A percentile compares a stretch with the other conserved stretches of the same genome.
Evolutionary conservation across 2,888 invertebrate genomes (phyloP).

Genomic region (Apantesis nais): DNA sequence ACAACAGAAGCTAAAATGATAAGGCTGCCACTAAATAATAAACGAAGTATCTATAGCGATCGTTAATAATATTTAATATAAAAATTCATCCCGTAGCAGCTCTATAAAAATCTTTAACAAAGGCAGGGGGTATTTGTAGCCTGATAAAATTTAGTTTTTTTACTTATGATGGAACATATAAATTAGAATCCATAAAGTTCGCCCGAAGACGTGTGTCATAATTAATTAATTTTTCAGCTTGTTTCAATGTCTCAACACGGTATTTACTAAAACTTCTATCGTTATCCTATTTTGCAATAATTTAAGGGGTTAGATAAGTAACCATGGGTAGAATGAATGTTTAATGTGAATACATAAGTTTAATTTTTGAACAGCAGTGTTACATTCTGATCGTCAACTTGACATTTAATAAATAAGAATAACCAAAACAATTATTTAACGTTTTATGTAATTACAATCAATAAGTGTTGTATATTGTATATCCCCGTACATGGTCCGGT

Average conservation of each 20-base stretch:
- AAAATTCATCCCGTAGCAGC: not conserved
- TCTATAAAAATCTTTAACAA: not conserved
- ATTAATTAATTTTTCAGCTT: not conserved
- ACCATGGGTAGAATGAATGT: not conserved
- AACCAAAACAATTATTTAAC: not conserved
- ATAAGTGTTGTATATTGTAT: not conserved
- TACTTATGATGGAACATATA: no score
- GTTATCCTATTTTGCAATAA: no score
- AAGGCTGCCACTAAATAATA: not conserved
- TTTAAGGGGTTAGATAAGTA: not conserved
- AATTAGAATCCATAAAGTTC: no score
- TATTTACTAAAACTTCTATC: no score
- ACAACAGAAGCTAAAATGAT: not conserved
- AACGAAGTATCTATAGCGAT: not conserved
- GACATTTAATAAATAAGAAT: no score
- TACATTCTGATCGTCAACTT: not conserved
- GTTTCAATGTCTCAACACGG: not conserved
- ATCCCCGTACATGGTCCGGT: conserved; percentile 23
- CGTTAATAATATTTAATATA: not conserved
- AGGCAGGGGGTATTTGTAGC: not conserved
- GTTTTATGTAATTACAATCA: not conserved
- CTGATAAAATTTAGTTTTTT: not conserved
- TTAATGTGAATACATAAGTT: not conserved
- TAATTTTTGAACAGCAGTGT: not conserved
- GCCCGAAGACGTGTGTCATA: no score